Conservation (phyloP, 2,113 vertebrate genomes). For the Chinchilla lanigera region DNA sequence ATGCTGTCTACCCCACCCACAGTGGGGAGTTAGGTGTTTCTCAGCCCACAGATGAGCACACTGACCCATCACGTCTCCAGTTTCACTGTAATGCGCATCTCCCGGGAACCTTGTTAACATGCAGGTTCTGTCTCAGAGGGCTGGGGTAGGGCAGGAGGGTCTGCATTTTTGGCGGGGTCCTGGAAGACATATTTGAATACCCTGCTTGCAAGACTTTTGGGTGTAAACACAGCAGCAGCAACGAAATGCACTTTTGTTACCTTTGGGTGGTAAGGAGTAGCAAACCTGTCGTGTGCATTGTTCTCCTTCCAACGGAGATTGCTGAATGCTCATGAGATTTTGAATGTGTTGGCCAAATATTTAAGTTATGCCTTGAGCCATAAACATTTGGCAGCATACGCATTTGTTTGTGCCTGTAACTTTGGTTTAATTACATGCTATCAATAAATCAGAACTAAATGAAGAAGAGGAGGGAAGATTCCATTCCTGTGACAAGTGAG, state of each 20-base stretch:
- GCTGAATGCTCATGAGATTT: not conserved
- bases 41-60: not conserved
- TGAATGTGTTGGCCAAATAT: slow-evolving; percentile 54
- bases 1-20: not conserved
- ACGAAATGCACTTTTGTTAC: not conserved
- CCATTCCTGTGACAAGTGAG: slow-evolving; percentile 23
- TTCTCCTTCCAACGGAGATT: slow-evolving; percentile 8
- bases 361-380: slow-evolving; percentile 45
- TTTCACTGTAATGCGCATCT: not conserved
- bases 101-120: not conserved
- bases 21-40: not conserved
- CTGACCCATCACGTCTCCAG: not conserved
- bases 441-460: slow-evolving; percentile 61
- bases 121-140: not conserved
- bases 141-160: not conserved
- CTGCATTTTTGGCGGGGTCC: not conserved
- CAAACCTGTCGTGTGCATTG: not conserved
- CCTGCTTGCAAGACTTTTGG: not conserved
- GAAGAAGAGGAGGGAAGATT: slow-evolving; percentile 45
- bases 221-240: not conserved
- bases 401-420: not conserved
- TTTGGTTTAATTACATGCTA: slow-evolving; percentile 58
- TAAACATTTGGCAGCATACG: slow-evolving; percentile 27
- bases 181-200: not conserved
- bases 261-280: not conserved